Base-by-base conservation (phyloP, 2,888 invertebrate species). In the Agrotis puta region DNA sequence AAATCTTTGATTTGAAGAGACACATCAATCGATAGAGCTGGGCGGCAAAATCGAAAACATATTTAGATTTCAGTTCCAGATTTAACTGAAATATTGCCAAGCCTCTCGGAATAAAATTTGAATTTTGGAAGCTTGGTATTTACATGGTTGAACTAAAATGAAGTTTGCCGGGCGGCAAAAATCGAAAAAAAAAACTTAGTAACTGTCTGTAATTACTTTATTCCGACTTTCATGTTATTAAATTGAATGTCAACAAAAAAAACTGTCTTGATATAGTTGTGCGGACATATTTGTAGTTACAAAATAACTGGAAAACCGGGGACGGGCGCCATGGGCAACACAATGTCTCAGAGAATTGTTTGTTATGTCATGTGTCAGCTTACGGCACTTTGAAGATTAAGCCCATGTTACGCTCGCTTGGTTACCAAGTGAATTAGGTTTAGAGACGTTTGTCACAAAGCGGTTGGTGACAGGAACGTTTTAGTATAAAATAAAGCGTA, bases 281-380 rank as follows among this genome's bases (percentile, higher is more conserved):
- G 11, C 27, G 27, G 39, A 9, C 39, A 5, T 39, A 39, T 39
- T 39, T 39, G 11, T 39, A 33, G 13, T 2, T 13, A 56, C n/a
- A 56, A 33, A 13, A 11, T 27, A 11, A 11, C n/a, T 33, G 27
- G 4, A 54, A 27, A 54, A 27, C 11, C 18, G 1, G 1, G 13
- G n/a, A 27, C 33, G 6, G 33, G 33, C 33, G 56, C n/a, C 33
- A 16, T 11, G 65, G n/a, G 54, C 27, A 16, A 27, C n/a, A n/a
- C 3, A 50, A 16, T 45, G 20, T 64, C 3, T 48, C 13, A 50
- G 3, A 50, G 22, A 48, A 24, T 53, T 73, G 63, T 70, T 47
- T 62, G 63, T 62, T 14, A n/a, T 33, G 45, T 53, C 70, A 53
- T 20, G 6, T 73, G 70, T 47, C 51, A 74, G 74, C 63, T 62